Evolutionary conservation across 2,797 vertebrate genomes (phyloP).

Genomic region (Dicrostonyx torquatus): DNA sequence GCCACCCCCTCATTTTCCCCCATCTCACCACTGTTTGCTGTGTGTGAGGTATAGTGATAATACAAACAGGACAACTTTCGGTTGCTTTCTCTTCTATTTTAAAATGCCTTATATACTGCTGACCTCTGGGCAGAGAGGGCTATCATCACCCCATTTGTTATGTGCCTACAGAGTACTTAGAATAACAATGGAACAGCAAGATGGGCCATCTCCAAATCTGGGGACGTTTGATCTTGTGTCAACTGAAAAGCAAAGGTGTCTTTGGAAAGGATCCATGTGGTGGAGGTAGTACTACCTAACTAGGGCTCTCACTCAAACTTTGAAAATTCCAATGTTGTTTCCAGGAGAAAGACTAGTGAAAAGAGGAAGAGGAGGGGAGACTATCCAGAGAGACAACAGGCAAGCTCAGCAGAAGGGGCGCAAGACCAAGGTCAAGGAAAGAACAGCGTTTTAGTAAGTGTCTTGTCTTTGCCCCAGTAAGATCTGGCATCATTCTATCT

Average conservation of each 20-base stretch:
- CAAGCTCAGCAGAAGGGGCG: background rate
- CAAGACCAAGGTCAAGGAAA: background rate
- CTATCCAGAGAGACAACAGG: background rate
- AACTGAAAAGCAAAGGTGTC: background rate
- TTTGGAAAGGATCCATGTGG: background rate
- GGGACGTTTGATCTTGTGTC: background rate
- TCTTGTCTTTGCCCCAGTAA: background rate
- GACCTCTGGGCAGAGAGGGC: background rate
- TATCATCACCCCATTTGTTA: background rate
- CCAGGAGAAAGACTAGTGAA: background rate
- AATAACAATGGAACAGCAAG: background rate
- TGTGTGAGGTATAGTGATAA: background rate
- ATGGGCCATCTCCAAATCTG: background rate
- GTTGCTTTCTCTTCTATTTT: background rate
- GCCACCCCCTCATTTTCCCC: fast-evolving
- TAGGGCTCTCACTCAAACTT: background rate
- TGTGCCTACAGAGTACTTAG: background rate
- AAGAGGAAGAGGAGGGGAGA: background rate
- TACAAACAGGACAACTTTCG: background rate
- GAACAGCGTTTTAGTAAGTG: background rate
- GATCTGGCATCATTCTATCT: background rate
- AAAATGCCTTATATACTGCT: background rate
- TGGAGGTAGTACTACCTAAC: background rate
- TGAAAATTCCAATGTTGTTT: background rate
- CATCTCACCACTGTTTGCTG: too few relatives aligned